These are phyloP conservation scores for Smutsia temminckii DNA, from an alignment of 2,797 vertebrate genomes.

Conservation along the genomic window DNA sequence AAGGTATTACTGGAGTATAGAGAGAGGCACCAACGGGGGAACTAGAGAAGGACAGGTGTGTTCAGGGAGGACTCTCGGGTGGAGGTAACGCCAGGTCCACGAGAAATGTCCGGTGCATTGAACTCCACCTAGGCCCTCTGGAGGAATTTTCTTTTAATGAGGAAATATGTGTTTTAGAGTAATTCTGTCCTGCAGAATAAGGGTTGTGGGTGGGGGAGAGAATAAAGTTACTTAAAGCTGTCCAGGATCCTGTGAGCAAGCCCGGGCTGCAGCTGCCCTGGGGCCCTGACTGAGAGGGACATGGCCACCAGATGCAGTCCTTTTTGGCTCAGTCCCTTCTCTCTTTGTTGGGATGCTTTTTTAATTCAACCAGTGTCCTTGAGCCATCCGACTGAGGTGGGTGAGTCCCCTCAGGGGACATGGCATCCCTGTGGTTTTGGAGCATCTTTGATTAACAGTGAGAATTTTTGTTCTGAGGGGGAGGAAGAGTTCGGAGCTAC, in stretches of 20 bases:
- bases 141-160: neutral
- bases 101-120: neutral
- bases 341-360: neutral
- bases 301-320: too few relatives aligned
- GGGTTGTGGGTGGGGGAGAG: neutral
- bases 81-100: neutral
- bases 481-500: neutral
- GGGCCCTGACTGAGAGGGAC: neutral
- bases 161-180: neutral
- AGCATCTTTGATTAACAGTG: neutral
- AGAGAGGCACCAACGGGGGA: neutral
- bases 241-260: neutral
- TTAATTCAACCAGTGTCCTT: neutral
- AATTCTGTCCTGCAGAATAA: neutral
- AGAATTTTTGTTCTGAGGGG: neutral
- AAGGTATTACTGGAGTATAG: neutral
- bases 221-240: neutral
- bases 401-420: neutral
- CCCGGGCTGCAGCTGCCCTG: neutral
- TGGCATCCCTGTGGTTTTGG: neutral
- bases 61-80: neutral
- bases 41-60: neutral
- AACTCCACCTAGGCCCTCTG: neutral
- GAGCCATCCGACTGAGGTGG: neutral
- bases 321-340: neutral